Base-by-base conservation (phyloP, 2,113 vertebrate genomes). In the Clupea harengus region DNA sequence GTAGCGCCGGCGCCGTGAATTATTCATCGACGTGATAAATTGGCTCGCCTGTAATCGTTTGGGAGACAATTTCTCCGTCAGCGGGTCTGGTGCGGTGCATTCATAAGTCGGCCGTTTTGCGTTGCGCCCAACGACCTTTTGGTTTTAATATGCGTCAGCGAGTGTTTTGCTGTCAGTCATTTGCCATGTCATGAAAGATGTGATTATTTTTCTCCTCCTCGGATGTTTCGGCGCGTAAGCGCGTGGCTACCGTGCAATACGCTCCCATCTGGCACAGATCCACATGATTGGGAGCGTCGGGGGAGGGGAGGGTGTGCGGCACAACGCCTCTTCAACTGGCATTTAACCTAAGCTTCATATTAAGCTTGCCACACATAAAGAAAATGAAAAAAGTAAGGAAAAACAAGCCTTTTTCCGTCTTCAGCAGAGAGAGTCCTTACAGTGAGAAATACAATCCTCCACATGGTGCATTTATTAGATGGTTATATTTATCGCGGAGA, bases 1-100 rank as follows among this genome's bases (percentile, higher is more conserved):
- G 82, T 86, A 22, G 88, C 90, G 88, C 67, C 44, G 46, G 87
- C 87, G 50, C 45, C 13, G 85, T 89, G 91, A 92, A 93, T 95
- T 91, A 93, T 93, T 93, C 93, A 94, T 92, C 86, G 88, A 47
- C 88, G 86, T 90, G 88, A 91, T 91, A 93, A 94, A 94, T 93
- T 93, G 92, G 91, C 90, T 84, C 89, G 85, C 92, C 92, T 92
- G 92, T 91, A 89, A 89, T 85, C 88, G 81, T 89, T 91, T 88
- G 80, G 45, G 85, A 89, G 89, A 90, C 85, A 90, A 92, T 91
- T 83, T 90, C 91, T 81, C 52, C 6, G 86, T 86, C 89, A 39
- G 86, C 13, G 72, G 13, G 72, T 81, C 52, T 90, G 88, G 72
- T 18, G 57, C 89, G 86, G 88, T 72, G 28, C 87, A 44, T 82